Base-by-base conservation (phyloP, 2,888 invertebrate species). In the Diaprepes abbreviatus region DNA sequence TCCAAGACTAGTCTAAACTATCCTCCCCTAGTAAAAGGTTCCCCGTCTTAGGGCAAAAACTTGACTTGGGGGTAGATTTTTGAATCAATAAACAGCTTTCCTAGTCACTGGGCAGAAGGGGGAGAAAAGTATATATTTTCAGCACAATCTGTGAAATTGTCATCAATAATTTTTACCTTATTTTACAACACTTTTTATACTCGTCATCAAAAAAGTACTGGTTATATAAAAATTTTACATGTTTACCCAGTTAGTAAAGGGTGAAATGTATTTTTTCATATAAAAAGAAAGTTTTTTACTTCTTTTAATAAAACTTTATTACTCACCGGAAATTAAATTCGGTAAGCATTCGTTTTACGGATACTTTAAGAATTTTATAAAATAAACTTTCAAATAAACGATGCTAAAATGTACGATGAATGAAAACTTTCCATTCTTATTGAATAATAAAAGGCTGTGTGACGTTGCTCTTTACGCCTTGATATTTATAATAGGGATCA, bases 341-440 rank as follows among this genome's bases (percentile, higher is more conserved):
- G 0, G 19, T 19, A 7, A 16, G 40, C 24, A 40, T 7, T n/a
- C 16, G 3, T 35, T 57, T 12, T 19, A 19, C 0, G 16, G 21
- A n/a, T 57, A 16, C 57, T 38, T 57, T 21, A 38, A 21, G 33
- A 38, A 36, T 57, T 19, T 28, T 58, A 24, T 17, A 9, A 7
- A 40, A 36, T 58, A 58, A 40, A 58, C 24, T 58, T 58, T 28
- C 12, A 58, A 40, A 58, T 58, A 58, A 58, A 58, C 28, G 40
- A 58, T 40, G 58, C 40, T 40, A 28, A 40, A 58, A 40, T 58
- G 24, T 40, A 40, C 14, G 40, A 58, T 58, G 40, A 40, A 14
- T 38, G 40, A 40, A 58, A 58, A n/a, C 3, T 40, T 58, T 36
- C 21, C 38, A 40, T 40, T n/a, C 17, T 40, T 58, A 40, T 58